Conservation (phyloP, 1,140 invertebrate species). For the Thaumetopoea pityocampa region DNA sequence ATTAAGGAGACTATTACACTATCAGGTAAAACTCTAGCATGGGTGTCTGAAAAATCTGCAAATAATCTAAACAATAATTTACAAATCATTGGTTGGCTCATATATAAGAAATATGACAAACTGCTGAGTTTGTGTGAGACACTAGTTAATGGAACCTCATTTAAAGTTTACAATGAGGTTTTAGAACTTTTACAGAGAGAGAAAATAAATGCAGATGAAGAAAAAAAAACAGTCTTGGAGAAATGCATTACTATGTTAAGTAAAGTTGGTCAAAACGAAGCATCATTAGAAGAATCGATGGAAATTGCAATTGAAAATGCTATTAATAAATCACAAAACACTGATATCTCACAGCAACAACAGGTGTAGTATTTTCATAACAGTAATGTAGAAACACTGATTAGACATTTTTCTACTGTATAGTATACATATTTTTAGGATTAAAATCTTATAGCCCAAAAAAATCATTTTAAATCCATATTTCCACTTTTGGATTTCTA, state of each 20-base stretch:
- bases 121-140: constrained; percentile 60
- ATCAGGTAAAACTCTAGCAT: constrained; percentile 87
- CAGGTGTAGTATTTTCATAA: constrained; percentile 50
- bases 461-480: no score
- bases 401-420: no score
- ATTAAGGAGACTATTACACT: constrained; percentile 80
- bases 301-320: constrained; percentile 74
- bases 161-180: constrained; percentile 48
- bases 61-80: constrained; percentile 79
- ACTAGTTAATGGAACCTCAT: constrained; percentile 32
- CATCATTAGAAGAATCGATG: constrained; percentile 61
- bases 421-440: no score
- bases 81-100: constrained; percentile 80
- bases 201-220: constrained; percentile 30
- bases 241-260: constrained; percentile 41
- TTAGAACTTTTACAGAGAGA: constrained; percentile 43
- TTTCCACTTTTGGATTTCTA: constrained; percentile 51
- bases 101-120: constrained; percentile 82
- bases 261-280: constrained; percentile 24
- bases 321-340: constrained; percentile 71
- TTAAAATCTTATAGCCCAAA: no score
- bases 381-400: no score
- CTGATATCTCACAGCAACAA: constrained; percentile 76
- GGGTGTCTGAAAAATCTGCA: constrained; percentile 75
- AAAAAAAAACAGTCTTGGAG: constrained; percentile 30